Evolutionary conservation across 1,140 invertebrate genomes (phyloP).

Genomic region (Euwallacea similis): DNA sequence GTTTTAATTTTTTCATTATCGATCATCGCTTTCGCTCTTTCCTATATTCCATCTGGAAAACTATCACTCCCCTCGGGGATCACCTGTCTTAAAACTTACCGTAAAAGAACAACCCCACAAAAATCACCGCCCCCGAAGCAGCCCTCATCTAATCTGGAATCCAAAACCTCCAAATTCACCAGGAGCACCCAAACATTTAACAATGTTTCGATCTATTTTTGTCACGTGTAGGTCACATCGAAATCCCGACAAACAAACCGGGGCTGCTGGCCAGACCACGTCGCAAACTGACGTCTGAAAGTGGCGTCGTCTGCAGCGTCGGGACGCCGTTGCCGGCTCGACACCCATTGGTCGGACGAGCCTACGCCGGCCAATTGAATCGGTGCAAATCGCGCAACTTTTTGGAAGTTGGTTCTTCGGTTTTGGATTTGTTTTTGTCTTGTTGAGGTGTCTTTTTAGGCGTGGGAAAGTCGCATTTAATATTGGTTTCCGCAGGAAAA

Average conservation of each 20-base stretch:
- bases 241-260: constrained; percentile 14
- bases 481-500: background rate
- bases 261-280: background rate
- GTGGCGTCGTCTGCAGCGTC: constrained; percentile 31
- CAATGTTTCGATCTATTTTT: background rate
- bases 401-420: constrained; percentile 28
- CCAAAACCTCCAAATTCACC: background rate
- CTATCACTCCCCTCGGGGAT: too few relatives aligned
- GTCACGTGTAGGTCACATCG: constrained; percentile 31
- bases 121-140: background rate
- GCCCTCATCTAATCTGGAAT: constrained; percentile 7
- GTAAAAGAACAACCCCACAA: constrained; percentile 4
- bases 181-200: background rate
- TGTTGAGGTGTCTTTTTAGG: background rate
- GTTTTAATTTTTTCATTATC: too few relatives aligned
- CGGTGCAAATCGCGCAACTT: constrained; percentile 33
- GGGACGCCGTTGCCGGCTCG: constrained; percentile 20
- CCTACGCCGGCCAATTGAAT: constrained; percentile 31
- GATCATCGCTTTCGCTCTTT: too few relatives aligned
- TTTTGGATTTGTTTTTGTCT: constrained; percentile 19
- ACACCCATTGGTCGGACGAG: constrained; percentile 29
- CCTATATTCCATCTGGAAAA: too few relatives aligned
- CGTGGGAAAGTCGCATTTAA: background rate
- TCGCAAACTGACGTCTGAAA: constrained; percentile 37
- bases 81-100: background rate